A percentile compares a stretch with the other conserved stretches of the same genome.
phyloP scores from a whole-genome alignment of 2,888 invertebrate species.

The Himalopsyche kuldschensis region DNA sequence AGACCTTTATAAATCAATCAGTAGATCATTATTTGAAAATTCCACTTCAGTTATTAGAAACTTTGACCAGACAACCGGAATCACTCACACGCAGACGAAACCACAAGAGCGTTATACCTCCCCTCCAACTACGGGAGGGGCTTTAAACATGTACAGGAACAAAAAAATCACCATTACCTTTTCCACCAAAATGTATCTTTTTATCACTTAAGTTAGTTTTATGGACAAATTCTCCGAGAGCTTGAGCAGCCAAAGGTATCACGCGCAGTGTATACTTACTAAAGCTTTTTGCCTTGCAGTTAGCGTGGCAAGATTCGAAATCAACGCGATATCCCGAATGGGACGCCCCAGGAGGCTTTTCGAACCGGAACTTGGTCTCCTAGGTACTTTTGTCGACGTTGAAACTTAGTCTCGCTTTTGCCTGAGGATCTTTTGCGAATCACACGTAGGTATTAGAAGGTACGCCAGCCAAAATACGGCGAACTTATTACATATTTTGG shows the following conservation, averaged over 20 bases:
- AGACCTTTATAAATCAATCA: too few species aligned
- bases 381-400: not conserved
- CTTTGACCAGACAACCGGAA: too few species aligned
- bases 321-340: not conserved
- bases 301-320: not conserved
- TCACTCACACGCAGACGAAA: too few species aligned
- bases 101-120: too few species aligned
- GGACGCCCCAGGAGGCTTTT: not conserved
- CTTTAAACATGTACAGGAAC: too few species aligned
- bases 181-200: not conserved
- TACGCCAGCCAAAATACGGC: not conserved
- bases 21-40: too few species aligned
- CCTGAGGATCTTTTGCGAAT: not conserved
- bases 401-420: not conserved
- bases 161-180: not conserved
- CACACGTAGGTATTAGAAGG: not conserved
- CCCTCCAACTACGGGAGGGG: too few species aligned
- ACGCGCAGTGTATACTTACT: not conserved
- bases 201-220: not conserved
- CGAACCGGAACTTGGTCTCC: not conserved
- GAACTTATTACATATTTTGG: not conserved
- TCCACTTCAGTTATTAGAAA: too few species aligned
- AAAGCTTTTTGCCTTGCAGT: not conserved
- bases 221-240: not conserved
- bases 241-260: not conserved